Conservation (phyloP, 2,113 vertebrate species). For the Halcyon senegalensis region DNA sequence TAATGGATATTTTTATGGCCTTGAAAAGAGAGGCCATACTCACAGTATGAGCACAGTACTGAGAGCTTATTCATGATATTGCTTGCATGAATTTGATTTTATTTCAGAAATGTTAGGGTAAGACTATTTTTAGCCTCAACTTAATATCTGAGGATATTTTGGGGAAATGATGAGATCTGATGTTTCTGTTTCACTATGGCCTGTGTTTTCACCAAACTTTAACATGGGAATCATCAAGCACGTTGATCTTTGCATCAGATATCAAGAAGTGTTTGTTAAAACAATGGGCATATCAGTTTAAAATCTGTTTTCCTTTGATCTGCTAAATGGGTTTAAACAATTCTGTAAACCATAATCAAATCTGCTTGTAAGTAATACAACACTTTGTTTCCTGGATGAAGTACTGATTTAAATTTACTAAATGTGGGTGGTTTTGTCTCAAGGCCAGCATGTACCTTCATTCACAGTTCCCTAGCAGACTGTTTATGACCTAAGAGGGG, state of each 20-base stretch:
- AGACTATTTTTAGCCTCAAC: not conserved
- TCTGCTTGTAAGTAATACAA: conserved; percentile 32
- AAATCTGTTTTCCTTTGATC: conserved; percentile 8
- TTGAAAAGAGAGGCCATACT: not conserved
- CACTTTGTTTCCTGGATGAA: conserved; percentile 27
- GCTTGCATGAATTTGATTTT: not conserved
- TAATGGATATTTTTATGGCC: not conserved
- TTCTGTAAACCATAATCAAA: conserved; percentile 2
- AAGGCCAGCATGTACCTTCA: conserved; percentile 20
- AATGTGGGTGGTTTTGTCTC: conserved; percentile 40
- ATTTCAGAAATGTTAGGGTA: not conserved
- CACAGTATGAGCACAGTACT: too few species aligned
- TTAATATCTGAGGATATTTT: not conserved
- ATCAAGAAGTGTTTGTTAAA: not conserved
- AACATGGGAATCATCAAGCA: not conserved
- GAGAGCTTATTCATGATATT: not conserved
- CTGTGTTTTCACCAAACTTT: not conserved
- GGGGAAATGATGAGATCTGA: not conserved
- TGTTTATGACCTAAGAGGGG: not conserved
- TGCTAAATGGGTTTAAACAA: not conserved
- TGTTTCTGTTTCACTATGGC: not conserved
- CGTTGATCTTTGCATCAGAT: not conserved
- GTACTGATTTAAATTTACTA: conserved; percentile 14
- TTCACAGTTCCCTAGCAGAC: not conserved
- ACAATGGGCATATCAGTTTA: not conserved